A percentile compares a stretch with the other conserved stretches of the same genome.
These are phyloP conservation scores for Drosophila mulleri DNA, from an alignment of 2,888 invertebrate species.

Conservation along the genomic window DNA sequence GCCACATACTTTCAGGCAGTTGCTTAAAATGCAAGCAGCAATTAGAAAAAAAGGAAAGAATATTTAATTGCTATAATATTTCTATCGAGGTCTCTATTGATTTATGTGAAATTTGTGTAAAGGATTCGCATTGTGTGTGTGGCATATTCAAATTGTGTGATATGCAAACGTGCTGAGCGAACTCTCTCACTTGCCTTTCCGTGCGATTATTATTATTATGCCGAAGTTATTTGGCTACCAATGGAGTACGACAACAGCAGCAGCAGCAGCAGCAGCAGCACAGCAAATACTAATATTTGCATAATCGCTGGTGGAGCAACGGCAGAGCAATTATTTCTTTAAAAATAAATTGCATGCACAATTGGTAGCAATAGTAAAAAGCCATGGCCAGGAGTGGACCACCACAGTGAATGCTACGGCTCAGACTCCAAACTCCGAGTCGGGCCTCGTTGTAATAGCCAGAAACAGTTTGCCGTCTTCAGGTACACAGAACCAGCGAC, in stretches of 20 bases:
- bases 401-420: slow-evolving; percentile 58
- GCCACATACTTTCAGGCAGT: slow-evolving; percentile 62
- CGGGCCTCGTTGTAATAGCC: slow-evolving; percentile 41
- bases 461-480: slow-evolving; percentile 51
- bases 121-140: slow-evolving; percentile 63
- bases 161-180: slow-evolving; percentile 62
- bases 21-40: slow-evolving; percentile 21
- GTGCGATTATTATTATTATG: slow-evolving; percentile 64
- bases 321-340: slow-evolving; percentile 78
- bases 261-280: slow-evolving; percentile 27
- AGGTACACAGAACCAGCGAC: slow-evolving; percentile 61
- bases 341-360: slow-evolving; percentile 81
- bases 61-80: slow-evolving; percentile 36
- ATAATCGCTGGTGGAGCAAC: slow-evolving; percentile 71
- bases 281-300: slow-evolving; percentile 72
- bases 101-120: slow-evolving; percentile 57
- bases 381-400: slow-evolving; percentile 62
- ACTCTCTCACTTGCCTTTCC: slow-evolving; percentile 74
- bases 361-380: slow-evolving; percentile 73
- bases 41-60: slow-evolving; percentile 10
- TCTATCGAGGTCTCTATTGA: slow-evolving; percentile 44
- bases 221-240: slow-evolving; percentile 52
- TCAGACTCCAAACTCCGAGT: slow-evolving; percentile 12
- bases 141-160: slow-evolving; percentile 74
- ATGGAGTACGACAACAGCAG: slow-evolving; percentile 47